Base-by-base conservation (phyloP, 2,888 invertebrate genomes). In the Nomada flava region DNA sequence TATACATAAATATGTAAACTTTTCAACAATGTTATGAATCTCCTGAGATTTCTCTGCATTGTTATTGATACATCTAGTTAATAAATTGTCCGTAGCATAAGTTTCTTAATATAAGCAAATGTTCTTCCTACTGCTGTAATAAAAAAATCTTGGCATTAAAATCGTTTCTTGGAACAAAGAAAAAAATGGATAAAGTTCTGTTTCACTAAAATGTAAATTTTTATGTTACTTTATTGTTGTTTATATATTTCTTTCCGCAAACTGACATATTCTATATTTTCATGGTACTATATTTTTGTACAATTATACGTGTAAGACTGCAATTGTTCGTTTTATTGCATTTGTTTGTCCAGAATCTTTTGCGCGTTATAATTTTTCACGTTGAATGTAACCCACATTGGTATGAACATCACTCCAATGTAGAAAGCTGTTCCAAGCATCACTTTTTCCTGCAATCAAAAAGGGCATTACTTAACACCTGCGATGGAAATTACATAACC, bases 401-500 rank as follows among this genome's bases (percentile, higher is more conserved):
- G 76, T 9, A 60, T 0, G 0, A 3, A 42, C 69, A 86, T 67
- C 0, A 78, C 7, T 20, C 76, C 76, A 0, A 23, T 0, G 2
- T 44, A 73, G 0, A 85, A 18, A 9, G 23, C n/a, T 0, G 7
- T 0, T 1, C 13, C 68, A 15, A 2, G 57, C 0, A 1, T 0
- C 1, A 78, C 0, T 11, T 69, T 60, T 67, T 86, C 86, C 86
- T 86, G 62, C n/a, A 83, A 83, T 20, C 55, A 42, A 57, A 67
- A 55, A 11, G 20, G 0, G 0, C n/a, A 18, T 29, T 29, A 36
- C 3, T 36, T 47, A 13, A 4, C 0, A 29, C 5, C 29, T n/a
- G 23, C 26, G 11, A 23, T 42, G 44, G 10, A n/a, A 53, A 29
- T 36, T 60, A 36, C 18, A 2, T 60, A 60, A 18, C 13, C 5